phyloP scores from a whole-genome alignment of 2,797 vertebrate genomes.

The Hoplostethus atlanticus region DNA sequence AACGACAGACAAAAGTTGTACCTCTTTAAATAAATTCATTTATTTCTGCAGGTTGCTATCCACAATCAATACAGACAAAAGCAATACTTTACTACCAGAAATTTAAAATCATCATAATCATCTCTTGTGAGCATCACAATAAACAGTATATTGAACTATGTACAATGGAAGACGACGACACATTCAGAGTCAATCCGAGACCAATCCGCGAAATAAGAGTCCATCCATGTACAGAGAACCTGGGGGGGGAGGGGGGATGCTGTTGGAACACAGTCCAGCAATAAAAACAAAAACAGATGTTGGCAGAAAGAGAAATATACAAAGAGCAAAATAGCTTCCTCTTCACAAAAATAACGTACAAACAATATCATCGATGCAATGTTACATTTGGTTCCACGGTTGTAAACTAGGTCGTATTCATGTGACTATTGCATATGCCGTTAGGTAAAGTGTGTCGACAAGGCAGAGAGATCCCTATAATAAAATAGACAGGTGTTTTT shows the following conservation, averaged over 20 bases:
- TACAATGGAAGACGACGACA: slow-evolving; percentile 85
- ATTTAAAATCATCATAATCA: slow-evolving; percentile 72
- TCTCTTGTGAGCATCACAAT: slow-evolving; percentile 80
- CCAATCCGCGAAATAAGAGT: slow-evolving; percentile 60
- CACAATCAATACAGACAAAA: slow-evolving; percentile 85
- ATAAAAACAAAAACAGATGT: slow-evolving; percentile 80
- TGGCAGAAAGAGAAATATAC: slow-evolving; percentile 88
- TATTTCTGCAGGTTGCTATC: slow-evolving; percentile 82
- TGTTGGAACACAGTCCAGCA: slow-evolving; percentile 86
- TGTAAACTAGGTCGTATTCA: slow-evolving; percentile 94
- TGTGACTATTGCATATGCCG: slow-evolving; percentile 96
- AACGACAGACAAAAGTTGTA: slow-evolving; percentile 6
- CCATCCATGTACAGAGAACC: slow-evolving; percentile 80
- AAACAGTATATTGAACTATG: slow-evolving; percentile 77
- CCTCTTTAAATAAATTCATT: slow-evolving; percentile 83
- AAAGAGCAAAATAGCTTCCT: slow-evolving; percentile 87
- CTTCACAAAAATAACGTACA: slow-evolving; percentile 65
- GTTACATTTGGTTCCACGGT: slow-evolving; percentile 96
- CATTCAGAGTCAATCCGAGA: slow-evolving; percentile 68
- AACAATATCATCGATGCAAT: slow-evolving; percentile 81
- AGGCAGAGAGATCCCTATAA: slow-evolving; percentile 78
- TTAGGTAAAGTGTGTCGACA: slow-evolving; percentile 80
- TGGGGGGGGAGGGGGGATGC: slow-evolving; percentile 60
- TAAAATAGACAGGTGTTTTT: slow-evolving; percentile 72
- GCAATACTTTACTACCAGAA: slow-evolving; percentile 78